Percentiles rank a stretch among this genome's conserved stretches.
These are phyloP conservation scores for Synanthedon vespiformis DNA, from an alignment of 2,888 invertebrate species.

Conservation along the genomic window DNA sequence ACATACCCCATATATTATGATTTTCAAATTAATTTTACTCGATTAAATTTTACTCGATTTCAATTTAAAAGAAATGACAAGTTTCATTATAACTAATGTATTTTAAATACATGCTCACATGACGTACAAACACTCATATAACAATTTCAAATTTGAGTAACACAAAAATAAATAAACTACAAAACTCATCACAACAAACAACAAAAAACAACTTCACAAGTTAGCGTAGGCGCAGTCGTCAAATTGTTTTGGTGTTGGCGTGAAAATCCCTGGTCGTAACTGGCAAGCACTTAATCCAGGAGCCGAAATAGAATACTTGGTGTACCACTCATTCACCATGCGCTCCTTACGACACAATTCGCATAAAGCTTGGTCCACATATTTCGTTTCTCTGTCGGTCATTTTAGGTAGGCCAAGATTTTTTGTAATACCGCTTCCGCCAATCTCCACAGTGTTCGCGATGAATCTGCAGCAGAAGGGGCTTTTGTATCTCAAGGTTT, in stretches of 20 bases:
- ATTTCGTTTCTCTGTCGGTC: constrained; percentile 41
- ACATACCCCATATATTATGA: no score
- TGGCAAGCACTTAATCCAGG: constrained; percentile 28
- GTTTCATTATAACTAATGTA: no score
- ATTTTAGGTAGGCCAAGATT: constrained; percentile 61
- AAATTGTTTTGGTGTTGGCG: constrained; percentile 18
- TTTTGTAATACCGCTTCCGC: constrained; percentile 50
- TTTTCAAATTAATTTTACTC: no score
- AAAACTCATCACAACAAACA: not conserved
- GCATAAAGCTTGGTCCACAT: constrained; percentile 43
- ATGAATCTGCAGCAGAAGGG: constrained; percentile 50
- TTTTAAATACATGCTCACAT: not conserved
- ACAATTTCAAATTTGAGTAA: not conserved
- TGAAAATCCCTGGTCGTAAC: constrained; percentile 26
- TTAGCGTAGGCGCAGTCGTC: constrained; percentile 47
- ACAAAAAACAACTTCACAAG: constrained; percentile 14
- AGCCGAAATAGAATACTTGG: constrained; percentile 29
- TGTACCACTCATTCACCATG: constrained; percentile 38
- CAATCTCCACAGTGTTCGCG: constrained; percentile 51
- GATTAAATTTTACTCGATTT: no score
- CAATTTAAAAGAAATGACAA: no score
- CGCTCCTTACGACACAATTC: constrained; percentile 27
- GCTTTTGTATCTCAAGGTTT: constrained; percentile 16
- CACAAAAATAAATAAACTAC: not conserved
- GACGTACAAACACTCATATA: not conserved